Base-by-base conservation (phyloP, 2,113 vertebrate genomes). In the Mohoua ochrocephala region DNA sequence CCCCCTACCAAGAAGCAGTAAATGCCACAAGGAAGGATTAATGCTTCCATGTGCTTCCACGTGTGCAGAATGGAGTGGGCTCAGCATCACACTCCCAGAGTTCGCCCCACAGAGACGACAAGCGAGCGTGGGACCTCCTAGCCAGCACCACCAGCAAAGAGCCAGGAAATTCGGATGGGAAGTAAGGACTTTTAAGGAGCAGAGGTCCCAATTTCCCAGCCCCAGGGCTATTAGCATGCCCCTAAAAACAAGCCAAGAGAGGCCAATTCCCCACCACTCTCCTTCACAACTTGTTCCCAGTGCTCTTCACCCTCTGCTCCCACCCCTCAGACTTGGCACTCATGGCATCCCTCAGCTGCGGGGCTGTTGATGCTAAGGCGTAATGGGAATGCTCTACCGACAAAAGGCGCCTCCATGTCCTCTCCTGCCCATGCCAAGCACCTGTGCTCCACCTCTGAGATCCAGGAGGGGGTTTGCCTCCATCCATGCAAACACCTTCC, bases 81-180 rank as follows among this genome's bases (percentile, higher is more conserved):
- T 83, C 20, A 37, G 71, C 67, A 56, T 2, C 0, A 0, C 30
- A 6, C 20, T 70, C 45, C 44, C 8, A 0, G 3, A 70, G 60
- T 33, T 44, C 0, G 0, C 27, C 22, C 49, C 15, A 12, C 27
- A 57, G 41, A 80, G 67, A 52, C 27, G 37, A 49, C 28, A 61
- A n/a, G 23, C 0, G 0, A 80, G 53, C 0, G 0, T 26, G 27
- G 37, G 37, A 71, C 28, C 37, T 57, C 9, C 0, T 53, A 63
- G 42, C 15, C 61, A 79, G 47, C 12, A 28, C 41, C 60, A 74
- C 31, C 26, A 30, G 21, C 10, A 9, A 69, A 69, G 65, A 73
- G 37, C 30, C 22, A 45, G 5, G 19, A 41, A 59, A 74, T 41
- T 7, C 20, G 10, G 15, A 61, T 2, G 4, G 39, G n/a, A 89